Conservation (phyloP, 2,113 vertebrate genomes). For the Pagrus major region DNA sequence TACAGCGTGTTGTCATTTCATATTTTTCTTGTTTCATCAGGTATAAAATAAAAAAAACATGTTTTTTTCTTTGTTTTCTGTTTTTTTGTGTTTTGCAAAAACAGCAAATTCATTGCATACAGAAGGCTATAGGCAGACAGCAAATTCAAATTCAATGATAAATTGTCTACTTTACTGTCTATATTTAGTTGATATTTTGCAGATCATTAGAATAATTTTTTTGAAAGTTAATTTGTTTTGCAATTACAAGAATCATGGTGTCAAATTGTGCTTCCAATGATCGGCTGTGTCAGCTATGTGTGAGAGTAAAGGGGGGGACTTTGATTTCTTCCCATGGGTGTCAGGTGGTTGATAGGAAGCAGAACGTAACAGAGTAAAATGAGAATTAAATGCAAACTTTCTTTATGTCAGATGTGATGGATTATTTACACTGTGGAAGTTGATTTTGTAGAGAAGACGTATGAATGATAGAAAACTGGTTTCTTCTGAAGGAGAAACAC, state of each 20-base stretch:
- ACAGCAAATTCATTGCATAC: too few species aligned
- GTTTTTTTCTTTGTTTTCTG: too few species aligned
- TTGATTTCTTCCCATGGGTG: background rate
- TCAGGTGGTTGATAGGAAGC: conserved; percentile 12
- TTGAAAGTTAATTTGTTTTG: background rate
- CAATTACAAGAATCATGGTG: background rate
- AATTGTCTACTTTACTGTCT: too few species aligned
- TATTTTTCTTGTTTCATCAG: too few species aligned
- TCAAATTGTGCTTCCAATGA: background rate
- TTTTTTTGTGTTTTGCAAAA: too few species aligned
- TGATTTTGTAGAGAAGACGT: conserved; percentile 3
- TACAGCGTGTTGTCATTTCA: too few species aligned
- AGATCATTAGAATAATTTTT: background rate
- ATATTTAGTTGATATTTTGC: background rate
- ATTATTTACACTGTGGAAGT: background rate
- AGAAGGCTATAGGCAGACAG: too few species aligned
- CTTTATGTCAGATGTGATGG: conserved; percentile 7
- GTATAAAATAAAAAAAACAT: too few species aligned
- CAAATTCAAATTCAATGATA: too few species aligned
- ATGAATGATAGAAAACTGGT: background rate
- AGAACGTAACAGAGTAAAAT: conserved; percentile 13
- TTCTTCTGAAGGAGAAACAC: background rate
- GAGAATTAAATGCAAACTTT: conserved; percentile 12
- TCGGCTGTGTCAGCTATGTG: background rate
- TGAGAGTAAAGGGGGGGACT: background rate